Percentiles rank a stretch among this genome's conserved stretches.
These are phyloP conservation scores for Semnornis frantzii DNA, from an alignment of 2,113 vertebrate species.

Conservation along the genomic window DNA sequence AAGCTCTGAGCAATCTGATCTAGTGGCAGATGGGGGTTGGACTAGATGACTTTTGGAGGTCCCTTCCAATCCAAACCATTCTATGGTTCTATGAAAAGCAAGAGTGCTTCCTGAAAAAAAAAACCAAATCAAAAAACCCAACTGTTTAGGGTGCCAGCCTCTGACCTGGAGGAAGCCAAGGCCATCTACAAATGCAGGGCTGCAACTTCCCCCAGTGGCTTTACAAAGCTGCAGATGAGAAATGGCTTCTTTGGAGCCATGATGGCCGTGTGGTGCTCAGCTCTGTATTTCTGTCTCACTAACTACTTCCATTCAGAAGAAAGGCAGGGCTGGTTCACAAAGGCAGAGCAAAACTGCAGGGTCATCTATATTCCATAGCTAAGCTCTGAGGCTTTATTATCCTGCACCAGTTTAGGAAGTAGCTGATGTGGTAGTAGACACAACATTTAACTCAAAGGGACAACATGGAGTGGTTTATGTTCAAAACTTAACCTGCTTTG, in stretches of 20 bases:
- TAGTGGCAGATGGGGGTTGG: no score
- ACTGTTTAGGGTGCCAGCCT: conserved; percentile 1
- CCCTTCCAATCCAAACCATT: no score
- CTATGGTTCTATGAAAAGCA: background rate
- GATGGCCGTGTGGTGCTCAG: background rate
- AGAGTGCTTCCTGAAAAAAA: background rate
- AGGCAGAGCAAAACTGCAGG: background rate
- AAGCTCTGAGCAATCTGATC: no score
- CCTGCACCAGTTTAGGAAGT: conserved; percentile 13
- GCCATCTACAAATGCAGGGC: conserved; percentile 34
- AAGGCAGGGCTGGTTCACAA: conserved; percentile 12
- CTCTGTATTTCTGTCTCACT: conserved; percentile 22
- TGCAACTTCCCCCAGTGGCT: background rate
- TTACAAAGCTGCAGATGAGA: conserved; percentile 16
- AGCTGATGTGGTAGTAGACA: background rate
- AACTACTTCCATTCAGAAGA: conserved; percentile 38
- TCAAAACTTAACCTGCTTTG: conserved; percentile 32
- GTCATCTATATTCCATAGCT: background rate
- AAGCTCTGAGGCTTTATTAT: conserved; percentile 34
- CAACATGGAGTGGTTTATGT: conserved; percentile 35
- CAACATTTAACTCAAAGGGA: conserved; percentile 28
- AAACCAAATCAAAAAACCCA: background rate
- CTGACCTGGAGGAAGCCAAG: conserved; percentile 12
- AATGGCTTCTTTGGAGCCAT: conserved; percentile 2
- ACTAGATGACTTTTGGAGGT: no score